Percentiles rank a stretch among this genome's conserved stretches.
phyloP scores from a whole-genome alignment of 2,888 invertebrate species.

The Abrostola tripartita region DNA sequence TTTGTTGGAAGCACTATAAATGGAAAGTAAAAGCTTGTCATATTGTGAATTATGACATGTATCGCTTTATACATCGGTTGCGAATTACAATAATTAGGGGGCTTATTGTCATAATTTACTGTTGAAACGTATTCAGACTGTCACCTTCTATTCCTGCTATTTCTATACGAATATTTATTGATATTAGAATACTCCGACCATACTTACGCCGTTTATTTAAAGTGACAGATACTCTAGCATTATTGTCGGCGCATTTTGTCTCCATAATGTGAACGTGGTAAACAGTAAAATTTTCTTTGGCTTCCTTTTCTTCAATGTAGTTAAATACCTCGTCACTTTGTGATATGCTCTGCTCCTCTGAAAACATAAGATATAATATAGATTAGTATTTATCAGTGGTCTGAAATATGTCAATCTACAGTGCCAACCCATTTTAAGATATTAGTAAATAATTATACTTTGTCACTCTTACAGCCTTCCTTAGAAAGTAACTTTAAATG shows the following conservation, averaged over 20 bases:
- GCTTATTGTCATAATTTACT: too few relatives aligned
- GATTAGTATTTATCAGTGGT: too few relatives aligned
- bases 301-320: conserved; percentile 49
- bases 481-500: too few relatives aligned
- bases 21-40: not conserved
- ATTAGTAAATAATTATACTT: too few relatives aligned
- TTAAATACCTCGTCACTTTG: conserved; percentile 30
- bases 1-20: conserved; percentile 69
- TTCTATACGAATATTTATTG: too few relatives aligned
- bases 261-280: conserved; percentile 72
- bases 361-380: conserved; percentile 14
- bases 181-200: not conserved
- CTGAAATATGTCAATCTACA: not conserved
- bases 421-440: not conserved
- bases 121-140: too few relatives aligned
- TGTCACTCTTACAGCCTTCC: too few relatives aligned
- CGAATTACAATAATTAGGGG: too few relatives aligned
- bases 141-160: too few relatives aligned
- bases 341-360: conserved; percentile 37
- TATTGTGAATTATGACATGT: not conserved
- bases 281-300: conserved; percentile 43
- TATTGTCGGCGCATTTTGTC: conserved; percentile 60
- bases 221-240: conserved; percentile 66
- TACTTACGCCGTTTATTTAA: conserved; percentile 71
- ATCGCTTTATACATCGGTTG: too few relatives aligned